Percentiles rank a stretch among this genome's conserved stretches.
These are phyloP conservation scores for Pseudopleuronectes americanus DNA, from an alignment of 2,797 vertebrate species.

Conservation along the genomic window DNA sequence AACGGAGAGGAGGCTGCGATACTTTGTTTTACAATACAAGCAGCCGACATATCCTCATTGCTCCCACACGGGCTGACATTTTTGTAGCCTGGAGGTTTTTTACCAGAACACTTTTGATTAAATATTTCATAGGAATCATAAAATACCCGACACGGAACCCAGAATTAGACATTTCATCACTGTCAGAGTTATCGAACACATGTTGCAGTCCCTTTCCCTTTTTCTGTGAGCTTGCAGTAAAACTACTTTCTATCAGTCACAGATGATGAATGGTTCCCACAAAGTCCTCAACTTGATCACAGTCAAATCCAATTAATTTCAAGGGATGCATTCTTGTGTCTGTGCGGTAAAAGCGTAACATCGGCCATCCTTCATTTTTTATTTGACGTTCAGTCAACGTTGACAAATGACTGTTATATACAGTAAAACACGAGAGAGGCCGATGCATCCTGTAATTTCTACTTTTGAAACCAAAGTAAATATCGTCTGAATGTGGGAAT, in stretches of 20 bases:
- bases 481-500: not conserved
- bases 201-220: not conserved
- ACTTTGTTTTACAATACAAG: conserved; percentile 29
- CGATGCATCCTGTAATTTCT: not conserved
- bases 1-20: conserved; percentile 20
- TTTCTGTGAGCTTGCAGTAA: not conserved
- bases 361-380: not conserved
- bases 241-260: not conserved
- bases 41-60: not conserved
- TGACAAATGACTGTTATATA: not conserved
- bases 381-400: not conserved
- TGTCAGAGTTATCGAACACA: not conserved
- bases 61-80: not conserved
- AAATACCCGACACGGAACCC: not conserved
- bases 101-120: not conserved
- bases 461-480: too few relatives aligned
- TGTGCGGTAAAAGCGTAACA: not conserved
- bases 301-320: not conserved
- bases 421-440: not conserved
- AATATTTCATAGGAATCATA: conserved; percentile 1
- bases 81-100: not conserved
- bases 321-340: not conserved
- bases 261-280: conserved; percentile 31
- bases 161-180: conserved; percentile 26
- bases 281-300: conserved; percentile 5